Conservation (phyloP, 2,888 invertebrate species). For the Notocelia uddmanniana region DNA sequence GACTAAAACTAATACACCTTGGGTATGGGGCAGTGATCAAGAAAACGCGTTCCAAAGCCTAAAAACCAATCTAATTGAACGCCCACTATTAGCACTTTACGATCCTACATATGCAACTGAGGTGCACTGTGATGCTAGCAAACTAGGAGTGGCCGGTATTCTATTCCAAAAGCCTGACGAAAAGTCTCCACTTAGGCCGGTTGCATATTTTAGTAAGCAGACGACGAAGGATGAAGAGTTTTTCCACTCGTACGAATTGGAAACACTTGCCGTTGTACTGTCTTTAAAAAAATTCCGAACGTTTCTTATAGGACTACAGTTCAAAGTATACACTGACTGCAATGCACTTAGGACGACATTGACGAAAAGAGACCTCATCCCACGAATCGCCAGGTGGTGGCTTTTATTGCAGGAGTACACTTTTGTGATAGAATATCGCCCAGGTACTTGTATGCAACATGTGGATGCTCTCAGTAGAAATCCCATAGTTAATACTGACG, state of each 20-base stretch:
- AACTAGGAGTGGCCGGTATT: slow-evolving; percentile 39
- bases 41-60: neutral
- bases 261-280: neutral
- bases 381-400: neutral
- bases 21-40: slow-evolving; percentile 5
- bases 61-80: neutral
- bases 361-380: too few species aligned
- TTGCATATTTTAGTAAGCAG: slow-evolving; percentile 54
- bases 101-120: slow-evolving; percentile 36
- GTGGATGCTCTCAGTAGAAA: neutral
- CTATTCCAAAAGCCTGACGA: slow-evolving; percentile 29
- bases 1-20: neutral
- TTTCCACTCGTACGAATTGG: neutral
- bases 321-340: neutral
- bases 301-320: neutral
- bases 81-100: slow-evolving; percentile 42
- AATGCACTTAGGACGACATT: too few species aligned
- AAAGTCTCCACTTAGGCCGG: slow-evolving; percentile 13
- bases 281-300: neutral
- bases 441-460: neutral
- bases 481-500: neutral
- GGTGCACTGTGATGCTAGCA: slow-evolving; percentile 42
- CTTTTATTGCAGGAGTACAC: neutral
- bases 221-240: slow-evolving; percentile 46
- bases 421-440: neutral